phyloP scores from a whole-genome alignment of 2,888 invertebrate species.

The Hermaeophaga mercurialis region DNA sequence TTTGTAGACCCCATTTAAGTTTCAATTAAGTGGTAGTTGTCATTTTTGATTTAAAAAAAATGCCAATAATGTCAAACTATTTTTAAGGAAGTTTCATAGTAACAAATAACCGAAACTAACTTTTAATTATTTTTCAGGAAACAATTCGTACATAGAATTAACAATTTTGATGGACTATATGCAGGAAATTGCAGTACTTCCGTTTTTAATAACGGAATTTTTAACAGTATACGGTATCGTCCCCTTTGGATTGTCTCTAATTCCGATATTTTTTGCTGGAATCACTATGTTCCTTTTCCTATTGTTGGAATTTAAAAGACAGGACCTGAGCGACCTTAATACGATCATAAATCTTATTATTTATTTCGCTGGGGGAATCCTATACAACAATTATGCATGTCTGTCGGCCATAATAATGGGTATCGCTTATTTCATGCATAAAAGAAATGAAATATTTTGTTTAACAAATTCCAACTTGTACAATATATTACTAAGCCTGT shows the following conservation, averaged over 20 bases:
- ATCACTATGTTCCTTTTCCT: conserved; percentile 35
- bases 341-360: conserved; percentile 32
- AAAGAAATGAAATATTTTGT: conserved; percentile 21
- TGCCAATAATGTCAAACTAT: too few species aligned
- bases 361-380: conserved; percentile 4
- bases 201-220: conserved; percentile 38
- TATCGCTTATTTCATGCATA: conserved; percentile 16
- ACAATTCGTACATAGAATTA: conserved; percentile 38
- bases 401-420: conserved; percentile 10
- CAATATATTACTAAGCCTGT: conserved; percentile 23
- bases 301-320: conserved; percentile 37
- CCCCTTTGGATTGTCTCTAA: conserved; percentile 31
- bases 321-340: conserved; percentile 41
- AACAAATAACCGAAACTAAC: too few species aligned
- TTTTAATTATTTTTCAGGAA: conserved; percentile 37
- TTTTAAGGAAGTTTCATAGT: too few species aligned
- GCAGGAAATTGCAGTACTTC: conserved; percentile 34
- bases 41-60: too few species aligned
- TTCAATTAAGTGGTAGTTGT: too few species aligned
- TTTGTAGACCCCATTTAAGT: too few species aligned
- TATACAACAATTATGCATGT: conserved; percentile 7
- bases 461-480: conserved; percentile 15
- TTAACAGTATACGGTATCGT: conserved; percentile 36
- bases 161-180: conserved; percentile 39
- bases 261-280: conserved; percentile 37